phyloP scores from a whole-genome alignment of 2,113 vertebrate species.

The Leptocoma aspasia region DNA sequence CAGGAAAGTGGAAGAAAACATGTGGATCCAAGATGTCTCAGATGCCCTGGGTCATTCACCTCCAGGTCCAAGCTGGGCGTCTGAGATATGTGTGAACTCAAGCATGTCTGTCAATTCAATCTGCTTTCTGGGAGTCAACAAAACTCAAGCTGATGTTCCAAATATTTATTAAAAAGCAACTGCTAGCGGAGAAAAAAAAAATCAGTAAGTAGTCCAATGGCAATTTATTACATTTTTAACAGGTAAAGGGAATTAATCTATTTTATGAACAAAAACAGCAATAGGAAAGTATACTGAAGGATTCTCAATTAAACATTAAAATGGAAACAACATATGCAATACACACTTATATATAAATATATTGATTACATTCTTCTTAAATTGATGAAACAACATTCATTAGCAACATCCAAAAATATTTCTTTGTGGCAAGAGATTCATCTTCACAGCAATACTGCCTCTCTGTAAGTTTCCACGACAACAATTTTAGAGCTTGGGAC shows the following conservation, averaged over 20 bases:
- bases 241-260: neutral
- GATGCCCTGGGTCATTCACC: neutral
- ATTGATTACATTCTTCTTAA: slow-evolving; percentile 37
- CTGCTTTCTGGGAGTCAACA: neutral
- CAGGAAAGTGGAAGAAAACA: neutral
- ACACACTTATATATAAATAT: slow-evolving; percentile 31
- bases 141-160: neutral
- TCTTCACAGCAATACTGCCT: neutral
- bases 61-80: neutral
- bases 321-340: neutral
- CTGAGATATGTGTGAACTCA: neutral
- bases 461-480: neutral
- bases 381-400: slow-evolving; percentile 37
- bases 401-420: slow-evolving; percentile 7
- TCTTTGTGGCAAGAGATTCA: neutral
- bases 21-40: neutral
- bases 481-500: neutral
- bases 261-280: slow-evolving; percentile 21
- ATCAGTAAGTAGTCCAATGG: neutral
- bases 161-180: slow-evolving; percentile 35
- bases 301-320: slow-evolving; percentile 13
- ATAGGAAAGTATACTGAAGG: neutral
- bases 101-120: neutral
- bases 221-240: slow-evolving; percentile 46
- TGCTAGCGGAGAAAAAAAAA: neutral